These are phyloP conservation scores for Poecilia latipinna DNA, from an alignment of 2,113 vertebrate genomes.

Conservation along the genomic window DNA sequence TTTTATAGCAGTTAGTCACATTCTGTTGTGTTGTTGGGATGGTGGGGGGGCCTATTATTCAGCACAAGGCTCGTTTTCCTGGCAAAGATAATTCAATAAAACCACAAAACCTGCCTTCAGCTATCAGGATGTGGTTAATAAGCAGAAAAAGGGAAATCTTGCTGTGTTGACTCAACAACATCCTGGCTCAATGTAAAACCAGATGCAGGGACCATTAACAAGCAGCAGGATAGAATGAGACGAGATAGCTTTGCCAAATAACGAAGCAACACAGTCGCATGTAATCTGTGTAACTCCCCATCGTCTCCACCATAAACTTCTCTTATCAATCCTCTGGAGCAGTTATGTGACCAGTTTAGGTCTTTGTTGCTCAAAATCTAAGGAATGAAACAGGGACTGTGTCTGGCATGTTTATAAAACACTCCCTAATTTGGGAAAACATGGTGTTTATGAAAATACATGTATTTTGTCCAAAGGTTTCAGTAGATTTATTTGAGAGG, in stretches of 20 bases:
- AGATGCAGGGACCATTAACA: slow-evolving; percentile 53
- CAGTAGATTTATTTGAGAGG: not conserved
- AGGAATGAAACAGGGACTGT: slow-evolving; percentile 38
- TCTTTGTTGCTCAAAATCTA: slow-evolving; percentile 29
- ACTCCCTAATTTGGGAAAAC: not conserved
- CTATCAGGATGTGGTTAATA: slow-evolving; percentile 42
- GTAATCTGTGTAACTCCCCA: slow-evolving; percentile 41
- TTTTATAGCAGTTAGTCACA: slow-evolving; percentile 22
- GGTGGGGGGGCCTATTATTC: not conserved
- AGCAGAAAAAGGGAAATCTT: slow-evolving; percentile 8
- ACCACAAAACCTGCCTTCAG: slow-evolving; percentile 31
- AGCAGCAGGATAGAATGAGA: slow-evolving; percentile 23
- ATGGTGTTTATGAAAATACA: slow-evolving; percentile 13
- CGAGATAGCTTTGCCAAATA: slow-evolving; percentile 36
- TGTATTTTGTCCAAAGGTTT: not conserved
- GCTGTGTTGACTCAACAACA: slow-evolving; percentile 31
- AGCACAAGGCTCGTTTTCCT: slow-evolving; percentile 22
- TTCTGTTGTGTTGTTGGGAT: not conserved
- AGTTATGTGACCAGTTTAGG: slow-evolving; percentile 41
- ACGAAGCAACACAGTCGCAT: slow-evolving; percentile 28
- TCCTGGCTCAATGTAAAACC: slow-evolving; percentile 36
- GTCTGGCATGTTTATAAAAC: slow-evolving; percentile 36
- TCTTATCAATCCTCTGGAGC: slow-evolving; percentile 46
- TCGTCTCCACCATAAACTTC: slow-evolving; percentile 46
- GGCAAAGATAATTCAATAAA: slow-evolving; percentile 30